These are phyloP conservation scores for Gonioctena quinquepunctata DNA, from an alignment of 1,140 invertebrate species.

Conservation along the genomic window DNA sequence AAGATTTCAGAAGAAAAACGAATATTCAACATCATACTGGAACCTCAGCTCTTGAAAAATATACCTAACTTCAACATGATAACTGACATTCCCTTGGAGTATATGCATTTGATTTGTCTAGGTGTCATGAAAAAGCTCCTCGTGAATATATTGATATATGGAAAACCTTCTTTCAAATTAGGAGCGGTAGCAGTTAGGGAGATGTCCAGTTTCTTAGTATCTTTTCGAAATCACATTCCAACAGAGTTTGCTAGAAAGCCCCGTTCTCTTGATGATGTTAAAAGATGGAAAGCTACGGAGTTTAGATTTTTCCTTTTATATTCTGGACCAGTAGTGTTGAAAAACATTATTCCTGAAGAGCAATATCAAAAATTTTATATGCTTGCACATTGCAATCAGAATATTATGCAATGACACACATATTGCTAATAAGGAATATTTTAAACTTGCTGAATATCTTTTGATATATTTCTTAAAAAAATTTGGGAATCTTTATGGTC, in stretches of 20 bases:
- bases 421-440: background rate
- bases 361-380: background rate
- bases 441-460: background rate
- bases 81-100: constrained; percentile 24
- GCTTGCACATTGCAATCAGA: background rate
- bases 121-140: constrained; percentile 26
- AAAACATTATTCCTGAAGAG: background rate
- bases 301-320: constrained; percentile 46
- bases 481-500: background rate
- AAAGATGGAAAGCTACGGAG: constrained; percentile 50
- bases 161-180: constrained; percentile 1
- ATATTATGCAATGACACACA: background rate
- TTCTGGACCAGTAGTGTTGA: constrained; percentile 40
- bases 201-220: background rate
- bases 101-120: constrained; percentile 30
- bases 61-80: constrained; percentile 21
- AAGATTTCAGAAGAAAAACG: background rate
- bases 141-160: background rate
- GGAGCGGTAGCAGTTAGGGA: background rate
- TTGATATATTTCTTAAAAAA: background rate
- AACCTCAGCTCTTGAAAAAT: background rate
- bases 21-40: background rate
- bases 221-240: background rate
- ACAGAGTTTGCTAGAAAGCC: constrained; percentile 43
- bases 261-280: constrained; percentile 32